phyloP scores from a whole-genome alignment of 2,888 invertebrate species.

The Hyalella azteca region DNA sequence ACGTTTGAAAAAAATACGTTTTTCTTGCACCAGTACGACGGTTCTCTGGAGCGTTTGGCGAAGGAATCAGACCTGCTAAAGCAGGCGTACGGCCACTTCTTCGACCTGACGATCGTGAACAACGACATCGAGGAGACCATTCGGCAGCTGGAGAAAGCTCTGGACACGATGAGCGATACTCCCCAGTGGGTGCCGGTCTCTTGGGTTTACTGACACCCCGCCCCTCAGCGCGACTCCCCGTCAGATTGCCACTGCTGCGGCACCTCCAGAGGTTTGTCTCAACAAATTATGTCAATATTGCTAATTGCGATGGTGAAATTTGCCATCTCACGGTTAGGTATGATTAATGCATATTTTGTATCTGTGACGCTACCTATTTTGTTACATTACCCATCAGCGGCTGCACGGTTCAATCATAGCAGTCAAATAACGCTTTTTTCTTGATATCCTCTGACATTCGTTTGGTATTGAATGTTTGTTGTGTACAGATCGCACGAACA shows the following conservation, averaged over 20 bases:
- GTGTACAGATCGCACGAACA: too few species aligned
- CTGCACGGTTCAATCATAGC: too few species aligned
- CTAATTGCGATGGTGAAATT: too few species aligned
- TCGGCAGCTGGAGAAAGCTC: constrained; percentile 85
- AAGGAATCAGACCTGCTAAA: constrained; percentile 96
- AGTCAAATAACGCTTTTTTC: too few species aligned
- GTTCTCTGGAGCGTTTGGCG: constrained; percentile 92
- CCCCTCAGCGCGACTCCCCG: constrained; percentile 57
- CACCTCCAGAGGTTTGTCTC: constrained; percentile 45
- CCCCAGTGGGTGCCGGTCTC: constrained; percentile 98
- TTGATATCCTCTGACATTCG: too few species aligned
- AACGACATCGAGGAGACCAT: constrained; percentile 99
- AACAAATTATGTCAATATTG: too few species aligned
- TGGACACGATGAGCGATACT: constrained; percentile 86
- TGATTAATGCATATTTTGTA: too few species aligned
- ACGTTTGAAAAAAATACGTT: too few species aligned
- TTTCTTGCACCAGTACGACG: constrained; percentile 80
- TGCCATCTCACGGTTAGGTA: too few species aligned
- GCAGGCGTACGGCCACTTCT: constrained; percentile 97
- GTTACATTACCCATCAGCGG: too few species aligned
- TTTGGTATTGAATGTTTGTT: too few species aligned
- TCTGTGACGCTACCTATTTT: too few species aligned
- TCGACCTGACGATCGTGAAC: constrained; percentile 97
- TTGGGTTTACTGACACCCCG: constrained; percentile 85
- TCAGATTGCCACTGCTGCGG: constrained; percentile 58